These are phyloP conservation scores for Leptinotarsa defecta DNA, from an alignment of 1,140 invertebrate genomes.

Conservation along the genomic window DNA sequence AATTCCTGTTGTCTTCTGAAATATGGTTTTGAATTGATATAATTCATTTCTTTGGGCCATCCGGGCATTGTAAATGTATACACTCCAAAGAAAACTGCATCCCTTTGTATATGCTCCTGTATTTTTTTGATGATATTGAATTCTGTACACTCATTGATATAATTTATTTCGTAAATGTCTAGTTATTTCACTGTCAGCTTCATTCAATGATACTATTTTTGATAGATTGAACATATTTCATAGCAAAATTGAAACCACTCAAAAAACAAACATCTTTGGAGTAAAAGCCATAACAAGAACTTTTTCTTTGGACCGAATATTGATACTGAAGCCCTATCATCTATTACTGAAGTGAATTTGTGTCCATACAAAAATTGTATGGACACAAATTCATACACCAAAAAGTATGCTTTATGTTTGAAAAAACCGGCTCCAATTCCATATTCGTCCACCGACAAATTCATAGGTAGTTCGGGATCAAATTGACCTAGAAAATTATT, in stretches of 20 bases:
- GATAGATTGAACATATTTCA: background rate
- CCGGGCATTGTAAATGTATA: background rate
- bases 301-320: too few species aligned
- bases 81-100: background rate
- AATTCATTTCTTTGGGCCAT: background rate
- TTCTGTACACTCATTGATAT: background rate
- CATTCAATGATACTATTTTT: background rate
- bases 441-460: constrained; percentile 59
- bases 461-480: constrained; percentile 33
- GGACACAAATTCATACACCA: too few species aligned
- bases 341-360: too few species aligned
- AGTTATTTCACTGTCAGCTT: background rate
- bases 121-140: too few species aligned
- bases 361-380: background rate
- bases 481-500: too few species aligned
- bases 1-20: background rate
- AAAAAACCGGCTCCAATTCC: constrained; percentile 59
- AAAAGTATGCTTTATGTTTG: too few species aligned
- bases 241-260: background rate
- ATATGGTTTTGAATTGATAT: background rate
- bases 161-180: background rate
- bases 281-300: too few species aligned
- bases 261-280: background rate
- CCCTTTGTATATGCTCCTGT: background rate
- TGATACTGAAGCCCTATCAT: too few species aligned